phyloP scores from a whole-genome alignment of 2,888 invertebrate genomes.

The Agrochola litura region DNA sequence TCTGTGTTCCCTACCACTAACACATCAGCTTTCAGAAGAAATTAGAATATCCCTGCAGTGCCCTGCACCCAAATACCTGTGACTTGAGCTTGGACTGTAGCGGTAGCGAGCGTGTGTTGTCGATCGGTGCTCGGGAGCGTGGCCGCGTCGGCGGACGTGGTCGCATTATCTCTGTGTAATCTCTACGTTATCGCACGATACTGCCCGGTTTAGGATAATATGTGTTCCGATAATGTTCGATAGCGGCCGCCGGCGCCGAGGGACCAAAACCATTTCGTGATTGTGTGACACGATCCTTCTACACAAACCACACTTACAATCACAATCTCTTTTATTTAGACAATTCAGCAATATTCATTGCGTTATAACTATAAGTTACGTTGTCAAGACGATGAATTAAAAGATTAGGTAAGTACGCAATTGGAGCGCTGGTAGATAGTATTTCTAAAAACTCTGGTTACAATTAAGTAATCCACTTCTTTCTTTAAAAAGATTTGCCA shows the following conservation, averaged over 20 bases:
- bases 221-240: slow-evolving; percentile 55
- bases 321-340: slow-evolving; percentile 8
- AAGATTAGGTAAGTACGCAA: too few species aligned
- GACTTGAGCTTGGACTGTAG: too few species aligned
- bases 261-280: slow-evolving; percentile 9
- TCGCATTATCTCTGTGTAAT: slow-evolving; percentile 55
- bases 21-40: background rate
- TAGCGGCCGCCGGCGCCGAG: slow-evolving; percentile 24
- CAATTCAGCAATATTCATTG: background rate
- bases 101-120: background rate
- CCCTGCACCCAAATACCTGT: background rate
- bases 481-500: background rate
- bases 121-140: slow-evolving; percentile 19
- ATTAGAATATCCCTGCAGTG: background rate
- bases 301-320: background rate
- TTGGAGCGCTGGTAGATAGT: too few species aligned
- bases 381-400: background rate
- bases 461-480: background rate
- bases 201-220: slow-evolving; percentile 56
- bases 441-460: background rate
- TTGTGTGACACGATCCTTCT: background rate
- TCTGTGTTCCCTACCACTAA: background rate
- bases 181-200: slow-evolving; percentile 60
- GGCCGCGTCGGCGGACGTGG: slow-evolving; percentile 35
- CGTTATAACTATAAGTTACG: too few species aligned